A percentile compares a stretch with the other conserved stretches of the same genome.
phyloP scores from a whole-genome alignment of 1,140 invertebrate species.

The Drosophila nigromelanica region DNA sequence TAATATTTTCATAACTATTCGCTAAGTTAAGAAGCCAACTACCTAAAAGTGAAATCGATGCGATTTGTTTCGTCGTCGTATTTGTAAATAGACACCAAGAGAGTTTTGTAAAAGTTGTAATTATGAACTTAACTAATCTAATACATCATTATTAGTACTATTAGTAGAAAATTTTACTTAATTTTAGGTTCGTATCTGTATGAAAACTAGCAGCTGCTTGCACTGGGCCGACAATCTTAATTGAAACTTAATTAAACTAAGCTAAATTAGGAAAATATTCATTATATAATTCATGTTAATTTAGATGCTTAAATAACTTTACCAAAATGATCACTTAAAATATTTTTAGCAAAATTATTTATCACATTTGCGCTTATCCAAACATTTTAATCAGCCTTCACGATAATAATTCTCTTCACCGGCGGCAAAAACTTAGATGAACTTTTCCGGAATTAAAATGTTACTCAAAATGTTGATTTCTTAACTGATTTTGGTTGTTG shows the following conservation, averaged over 20 bases:
- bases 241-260: constrained; percentile 32
- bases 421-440: constrained; percentile 62
- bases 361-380: constrained; percentile 79
- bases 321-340: constrained; percentile 60
- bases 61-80: constrained; percentile 42
- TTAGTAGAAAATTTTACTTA: constrained; percentile 65
- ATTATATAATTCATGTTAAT: constrained; percentile 27
- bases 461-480: constrained; percentile 25
- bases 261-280: constrained; percentile 28
- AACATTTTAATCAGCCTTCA: constrained; percentile 45
- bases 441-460: constrained; percentile 51
- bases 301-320: constrained; percentile 53
- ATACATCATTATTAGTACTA: constrained; percentile 18
- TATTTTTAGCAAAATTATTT: constrained; percentile 76
- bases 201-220: constrained; percentile 74
- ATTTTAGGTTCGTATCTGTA: constrained; percentile 52
- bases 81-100: constrained; percentile 80
- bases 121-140: constrained; percentile 31
- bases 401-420: constrained; percentile 6
- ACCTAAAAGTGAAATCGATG: constrained; percentile 65
- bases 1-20: constrained; percentile 61
- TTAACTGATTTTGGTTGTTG: constrained; percentile 11
- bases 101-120: constrained; percentile 62
- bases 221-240: constrained; percentile 46
- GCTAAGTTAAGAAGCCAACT: constrained; percentile 71